These are phyloP conservation scores for Tinea pellionella DNA, from an alignment of 2,888 invertebrate species.

Conservation along the genomic window DNA sequence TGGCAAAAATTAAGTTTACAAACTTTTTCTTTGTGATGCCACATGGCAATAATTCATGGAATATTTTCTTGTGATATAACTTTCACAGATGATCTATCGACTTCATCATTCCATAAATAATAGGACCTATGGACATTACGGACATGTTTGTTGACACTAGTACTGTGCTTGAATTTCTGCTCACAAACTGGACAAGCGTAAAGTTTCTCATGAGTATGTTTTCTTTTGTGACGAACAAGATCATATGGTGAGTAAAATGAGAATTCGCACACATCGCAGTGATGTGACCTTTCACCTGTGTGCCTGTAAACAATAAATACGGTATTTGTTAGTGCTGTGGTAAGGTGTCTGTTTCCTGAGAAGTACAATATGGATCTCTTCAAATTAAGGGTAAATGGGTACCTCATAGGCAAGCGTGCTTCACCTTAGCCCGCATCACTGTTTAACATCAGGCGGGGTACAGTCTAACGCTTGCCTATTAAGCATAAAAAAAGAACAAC, in stretches of 20 bases:
- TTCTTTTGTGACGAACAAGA: slow-evolving; percentile 43
- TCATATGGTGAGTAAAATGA: slow-evolving; percentile 48
- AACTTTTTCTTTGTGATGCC: no score
- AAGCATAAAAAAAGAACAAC: no score
- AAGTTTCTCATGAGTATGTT: slow-evolving; percentile 54
- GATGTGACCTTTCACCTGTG: slow-evolving; percentile 45
- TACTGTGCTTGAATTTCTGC: slow-evolving; percentile 50
- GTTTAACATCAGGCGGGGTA: no score
- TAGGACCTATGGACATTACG: slow-evolving; percentile 45
- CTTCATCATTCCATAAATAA: slow-evolving; percentile 36
- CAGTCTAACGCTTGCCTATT: no score
- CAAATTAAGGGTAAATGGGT: no score
- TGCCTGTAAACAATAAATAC: slow-evolving; percentile 38
- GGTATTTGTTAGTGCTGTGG: background rate
- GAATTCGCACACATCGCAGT: slow-evolving; percentile 43
- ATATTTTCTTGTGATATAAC: background rate
- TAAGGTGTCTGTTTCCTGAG: no score
- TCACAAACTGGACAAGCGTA: slow-evolving; percentile 49
- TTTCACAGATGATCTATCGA: slow-evolving; percentile 10
- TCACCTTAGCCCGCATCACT: no score
- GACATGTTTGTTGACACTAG: slow-evolving; percentile 61
- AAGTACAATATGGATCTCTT: no score
- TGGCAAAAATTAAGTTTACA: no score
- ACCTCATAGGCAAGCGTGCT: no score
- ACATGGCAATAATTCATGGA: no score